Evolutionary conservation across 1,140 invertebrate genomes (phyloP).

Genomic region (Archegozetes longisetosus): DNA sequence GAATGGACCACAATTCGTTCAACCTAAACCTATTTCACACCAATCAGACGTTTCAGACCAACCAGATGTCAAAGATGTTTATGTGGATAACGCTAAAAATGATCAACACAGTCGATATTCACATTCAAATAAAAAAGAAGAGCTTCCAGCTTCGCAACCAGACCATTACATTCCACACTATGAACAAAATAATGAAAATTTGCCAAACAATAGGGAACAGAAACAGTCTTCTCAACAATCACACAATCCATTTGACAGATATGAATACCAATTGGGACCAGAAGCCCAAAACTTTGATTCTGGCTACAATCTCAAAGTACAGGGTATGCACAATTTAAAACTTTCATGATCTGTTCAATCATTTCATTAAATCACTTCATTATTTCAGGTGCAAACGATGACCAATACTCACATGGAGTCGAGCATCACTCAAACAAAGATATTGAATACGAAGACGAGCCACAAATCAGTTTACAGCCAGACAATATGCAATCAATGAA

Average conservation of each 20-base stretch:
- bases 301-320: not conserved
- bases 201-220: too few species aligned
- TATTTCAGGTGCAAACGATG: not conserved
- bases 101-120: not conserved
- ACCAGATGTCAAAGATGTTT: not conserved
- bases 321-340: not conserved
- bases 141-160: too few species aligned
- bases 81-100: not conserved
- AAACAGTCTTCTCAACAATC: too few species aligned
- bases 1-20: constrained; percentile 8
- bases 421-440: not conserved
- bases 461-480: not conserved
- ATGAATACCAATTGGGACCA: not conserved
- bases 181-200: too few species aligned
- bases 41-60: not conserved
- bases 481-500: not conserved
- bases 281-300: not conserved
- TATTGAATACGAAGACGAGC: not conserved
- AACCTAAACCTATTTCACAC: not conserved
- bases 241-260: too few species aligned
- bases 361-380: not conserved
- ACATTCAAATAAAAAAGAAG: not conserved
- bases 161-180: too few species aligned
- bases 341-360: not conserved
- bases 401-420: not conserved